phyloP scores from a whole-genome alignment of 2,888 invertebrate genomes.

The Lasioglossum villosulum region DNA sequence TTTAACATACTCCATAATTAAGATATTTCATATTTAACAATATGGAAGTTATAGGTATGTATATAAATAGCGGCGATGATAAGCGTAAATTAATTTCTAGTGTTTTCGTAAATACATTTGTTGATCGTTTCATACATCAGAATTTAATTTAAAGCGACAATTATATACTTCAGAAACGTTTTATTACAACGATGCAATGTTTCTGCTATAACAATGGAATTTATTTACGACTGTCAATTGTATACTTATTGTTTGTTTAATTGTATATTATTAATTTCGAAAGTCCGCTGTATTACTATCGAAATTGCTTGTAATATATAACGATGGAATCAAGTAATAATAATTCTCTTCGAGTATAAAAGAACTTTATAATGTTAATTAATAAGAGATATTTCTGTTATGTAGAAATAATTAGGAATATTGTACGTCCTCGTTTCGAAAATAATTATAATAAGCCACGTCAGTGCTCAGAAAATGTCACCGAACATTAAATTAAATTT shows the following conservation, averaged over 20 bases:
- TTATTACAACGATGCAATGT: neutral
- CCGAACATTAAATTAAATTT: neutral
- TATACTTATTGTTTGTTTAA: constrained; percentile 2
- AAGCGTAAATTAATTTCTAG: constrained; percentile 36
- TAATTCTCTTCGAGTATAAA: neutral
- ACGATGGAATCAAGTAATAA: neutral
- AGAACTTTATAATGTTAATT: neutral
- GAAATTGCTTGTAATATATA: neutral
- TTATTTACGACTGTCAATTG: neutral
- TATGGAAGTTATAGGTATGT: constrained; percentile 42
- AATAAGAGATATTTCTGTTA: neutral
- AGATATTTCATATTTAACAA: neutral
- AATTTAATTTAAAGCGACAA: neutral
- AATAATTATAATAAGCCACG: no score
- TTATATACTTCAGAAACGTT: neutral
- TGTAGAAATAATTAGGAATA: neutral
- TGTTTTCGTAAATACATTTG: neutral
- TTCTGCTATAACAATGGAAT: neutral
- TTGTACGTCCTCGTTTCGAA: neutral
- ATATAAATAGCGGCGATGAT: constrained; percentile 51
- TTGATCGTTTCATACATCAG: neutral
- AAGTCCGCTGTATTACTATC: neutral
- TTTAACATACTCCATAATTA: neutral
- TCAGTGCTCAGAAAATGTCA: no score
- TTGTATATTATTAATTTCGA: neutral